These are phyloP conservation scores for Apodemia zela DNA, from an alignment of 2,888 invertebrate genomes.

Conservation along the genomic window DNA sequence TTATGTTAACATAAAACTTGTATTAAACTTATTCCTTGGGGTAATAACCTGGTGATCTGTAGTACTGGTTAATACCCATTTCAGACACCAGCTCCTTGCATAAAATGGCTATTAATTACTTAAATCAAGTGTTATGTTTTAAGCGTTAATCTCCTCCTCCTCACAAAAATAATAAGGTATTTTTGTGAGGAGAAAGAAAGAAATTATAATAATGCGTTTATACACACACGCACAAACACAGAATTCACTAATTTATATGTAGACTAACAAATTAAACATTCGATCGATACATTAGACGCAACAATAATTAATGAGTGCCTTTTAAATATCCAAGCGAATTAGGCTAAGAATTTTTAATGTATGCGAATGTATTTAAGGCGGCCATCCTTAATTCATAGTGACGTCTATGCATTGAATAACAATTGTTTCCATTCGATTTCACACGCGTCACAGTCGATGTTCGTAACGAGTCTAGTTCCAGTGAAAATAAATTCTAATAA, in stretches of 20 bases:
- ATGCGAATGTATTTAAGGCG: conserved; percentile 30
- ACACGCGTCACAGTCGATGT: conserved; percentile 44
- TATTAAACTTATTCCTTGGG: too few species aligned
- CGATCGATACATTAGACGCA: neutral
- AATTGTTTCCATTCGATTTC: conserved; percentile 60
- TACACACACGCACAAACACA: neutral
- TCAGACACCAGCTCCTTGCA: too few species aligned
- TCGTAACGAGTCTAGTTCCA: conserved; percentile 30
- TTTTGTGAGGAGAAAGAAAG: too few species aligned
- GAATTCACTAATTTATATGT: too few species aligned
- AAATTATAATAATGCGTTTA: too few species aligned
- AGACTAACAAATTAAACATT: neutral
- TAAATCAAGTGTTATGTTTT: too few species aligned
- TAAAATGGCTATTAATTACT: too few species aligned
- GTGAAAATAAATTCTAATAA: neutral
- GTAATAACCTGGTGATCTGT: too few species aligned
- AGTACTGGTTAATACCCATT: too few species aligned
- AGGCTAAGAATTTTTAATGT: neutral
- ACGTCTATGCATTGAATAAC: conserved; percentile 49
- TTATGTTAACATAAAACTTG: too few species aligned
- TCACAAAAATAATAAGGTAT: too few species aligned
- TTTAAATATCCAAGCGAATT: conserved; percentile 5
- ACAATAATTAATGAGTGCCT: conserved; percentile 8
- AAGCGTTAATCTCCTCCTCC: too few species aligned
- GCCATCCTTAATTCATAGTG: conserved; percentile 48